Evolutionary conservation across 2,797 vertebrate genomes (phyloP).

Genomic region (Sus cebifrons): DNA sequence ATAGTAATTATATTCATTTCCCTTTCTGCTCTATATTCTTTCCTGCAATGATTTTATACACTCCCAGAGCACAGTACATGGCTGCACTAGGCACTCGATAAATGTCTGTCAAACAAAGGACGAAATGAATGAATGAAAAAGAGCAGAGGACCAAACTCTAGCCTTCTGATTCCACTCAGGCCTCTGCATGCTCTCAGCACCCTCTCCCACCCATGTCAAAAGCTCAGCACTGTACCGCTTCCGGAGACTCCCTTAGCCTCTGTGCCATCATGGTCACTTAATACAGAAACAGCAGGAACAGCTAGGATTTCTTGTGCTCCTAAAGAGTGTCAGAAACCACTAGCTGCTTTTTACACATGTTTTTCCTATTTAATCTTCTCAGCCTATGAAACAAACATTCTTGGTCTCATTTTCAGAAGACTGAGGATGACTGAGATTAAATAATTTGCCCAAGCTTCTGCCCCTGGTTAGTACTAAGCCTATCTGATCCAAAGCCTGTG

Average conservation of each 20-base stretch:
- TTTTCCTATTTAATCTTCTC: not conserved
- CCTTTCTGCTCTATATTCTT: constrained; percentile 49
- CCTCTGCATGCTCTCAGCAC: not conserved
- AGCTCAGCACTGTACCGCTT: not conserved
- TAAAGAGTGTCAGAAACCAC: not conserved
- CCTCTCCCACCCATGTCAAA: not conserved
- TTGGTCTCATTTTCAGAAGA: constrained; percentile 63
- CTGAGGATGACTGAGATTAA: constrained; percentile 43
- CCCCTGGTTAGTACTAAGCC: not conserved
- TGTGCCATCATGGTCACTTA: not conserved
- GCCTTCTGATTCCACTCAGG: constrained; percentile 48
- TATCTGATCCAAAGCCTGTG: constrained; percentile 43
- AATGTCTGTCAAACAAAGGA: constrained; percentile 68
- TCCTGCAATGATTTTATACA: constrained; percentile 65
- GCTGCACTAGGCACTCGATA: not conserved
- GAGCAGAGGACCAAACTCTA: not conserved
- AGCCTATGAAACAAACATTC: constrained; percentile 56
- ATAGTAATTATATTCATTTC: constrained; percentile 58
- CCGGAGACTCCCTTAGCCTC: not conserved
- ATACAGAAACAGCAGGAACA: constrained; percentile 15
- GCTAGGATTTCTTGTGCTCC: constrained; percentile 24
- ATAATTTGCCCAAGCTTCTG: constrained; percentile 45
- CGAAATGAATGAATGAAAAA: constrained; percentile 51
- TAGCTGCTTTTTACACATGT: not conserved
- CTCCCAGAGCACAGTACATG: not conserved